These are phyloP conservation scores for Epizoanthus rinbou DNA, from an alignment of 92 coral and sea anemone genomes.

Conservation along the genomic window DNA sequence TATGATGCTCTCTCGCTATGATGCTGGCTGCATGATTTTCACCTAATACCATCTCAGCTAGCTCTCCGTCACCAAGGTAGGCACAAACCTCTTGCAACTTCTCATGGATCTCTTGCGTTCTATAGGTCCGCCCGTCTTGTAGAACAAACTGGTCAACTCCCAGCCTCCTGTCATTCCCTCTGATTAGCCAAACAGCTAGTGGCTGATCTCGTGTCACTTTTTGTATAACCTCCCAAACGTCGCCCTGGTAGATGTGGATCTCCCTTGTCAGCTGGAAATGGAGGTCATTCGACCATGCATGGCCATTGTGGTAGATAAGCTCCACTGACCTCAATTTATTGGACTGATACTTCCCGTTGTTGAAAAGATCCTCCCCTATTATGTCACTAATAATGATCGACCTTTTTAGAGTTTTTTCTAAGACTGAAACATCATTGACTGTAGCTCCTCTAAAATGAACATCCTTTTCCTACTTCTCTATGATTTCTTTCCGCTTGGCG, in stretches of 20 bases:
- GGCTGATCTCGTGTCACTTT: conserved; percentile 22
- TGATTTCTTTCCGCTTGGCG: neutral
- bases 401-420: too few species aligned
- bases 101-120: conserved; percentile 11
- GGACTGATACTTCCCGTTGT: conserved; percentile 3
- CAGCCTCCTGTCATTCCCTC: conserved; percentile 15
- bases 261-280: neutral
- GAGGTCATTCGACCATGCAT: neutral
- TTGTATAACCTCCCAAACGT: conserved; percentile 18
- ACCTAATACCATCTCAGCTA: conserved; percentile 3
- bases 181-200: conserved; percentile 16
- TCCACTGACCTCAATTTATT: neutral
- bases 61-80: neutral
- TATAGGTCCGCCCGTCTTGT: neutral
- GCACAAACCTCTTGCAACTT: neutral
- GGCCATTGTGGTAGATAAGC: neutral
- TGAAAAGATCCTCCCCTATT: neutral
- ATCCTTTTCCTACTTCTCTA: too few species aligned
- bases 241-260: conserved; percentile 13
- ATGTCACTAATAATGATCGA: neutral
- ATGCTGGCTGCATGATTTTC: conserved; percentile 41
- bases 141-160: conserved; percentile 6
- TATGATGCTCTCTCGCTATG: conserved; percentile 2
- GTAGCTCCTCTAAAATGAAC: too few species aligned
- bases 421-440: too few species aligned